A percentile compares a stretch with the other conserved stretches of the same genome.
Conservation (phyloP, 53 echinoderm and acorn worm genomes). For the Paelopatides confundens region DNA sequence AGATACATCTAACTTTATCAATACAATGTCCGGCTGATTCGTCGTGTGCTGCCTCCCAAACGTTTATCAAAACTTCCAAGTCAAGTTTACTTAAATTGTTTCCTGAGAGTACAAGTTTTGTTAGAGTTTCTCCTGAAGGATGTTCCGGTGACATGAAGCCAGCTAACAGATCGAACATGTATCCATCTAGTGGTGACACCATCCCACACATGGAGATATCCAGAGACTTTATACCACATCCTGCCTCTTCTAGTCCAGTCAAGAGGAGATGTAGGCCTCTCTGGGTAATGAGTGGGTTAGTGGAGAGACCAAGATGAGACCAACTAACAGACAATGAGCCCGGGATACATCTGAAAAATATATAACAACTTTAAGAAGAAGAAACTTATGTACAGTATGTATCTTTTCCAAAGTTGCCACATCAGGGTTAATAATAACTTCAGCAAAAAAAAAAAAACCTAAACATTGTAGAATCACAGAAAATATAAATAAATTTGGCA, state of each 20-base stretch:
- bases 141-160: neutral
- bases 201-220: constrained; percentile 74
- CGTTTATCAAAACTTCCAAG: constrained; percentile 73
- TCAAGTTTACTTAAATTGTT: constrained; percentile 76
- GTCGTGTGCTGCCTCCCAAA: constrained; percentile 85
- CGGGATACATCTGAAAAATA: constrained; percentile 56
- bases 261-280: constrained; percentile 68
- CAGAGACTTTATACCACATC: constrained; percentile 55
- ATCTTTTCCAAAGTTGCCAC: too few relatives aligned
- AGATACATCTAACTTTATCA: constrained; percentile 61
- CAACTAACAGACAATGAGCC: constrained; percentile 48
- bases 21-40: constrained; percentile 69
- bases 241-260: constrained; percentile 28
- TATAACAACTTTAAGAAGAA: too few relatives aligned
- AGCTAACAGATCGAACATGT: neutral
- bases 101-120: constrained; percentile 65
- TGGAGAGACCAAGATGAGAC: constrained; percentile 73
- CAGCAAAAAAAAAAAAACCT: too few relatives aligned
- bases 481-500: too few relatives aligned
- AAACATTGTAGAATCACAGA: too few relatives aligned
- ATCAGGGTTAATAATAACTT: too few relatives aligned
- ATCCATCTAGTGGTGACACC: constrained; percentile 64
- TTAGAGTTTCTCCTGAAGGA: constrained; percentile 49
- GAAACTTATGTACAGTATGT: too few relatives aligned
- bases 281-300: constrained; percentile 71